A percentile compares a stretch with the other conserved stretches of the same genome.
These are phyloP conservation scores for Metridium senile DNA, from an alignment of 92 coral and sea anemone genomes.

Conservation along the genomic window DNA sequence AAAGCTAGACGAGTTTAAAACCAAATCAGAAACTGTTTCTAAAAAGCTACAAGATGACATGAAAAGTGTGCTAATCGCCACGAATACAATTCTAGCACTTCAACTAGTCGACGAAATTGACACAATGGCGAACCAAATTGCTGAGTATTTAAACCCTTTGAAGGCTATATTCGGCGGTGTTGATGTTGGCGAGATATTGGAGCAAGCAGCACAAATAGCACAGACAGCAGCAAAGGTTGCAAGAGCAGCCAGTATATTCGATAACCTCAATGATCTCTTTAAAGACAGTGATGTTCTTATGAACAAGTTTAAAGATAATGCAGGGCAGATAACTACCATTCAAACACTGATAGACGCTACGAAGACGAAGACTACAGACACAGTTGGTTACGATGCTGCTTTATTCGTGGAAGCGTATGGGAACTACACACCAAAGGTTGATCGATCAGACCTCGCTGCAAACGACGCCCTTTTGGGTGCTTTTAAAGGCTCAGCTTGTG, in stretches of 20 bases:
- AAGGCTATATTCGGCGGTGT: slow-evolving; percentile 38
- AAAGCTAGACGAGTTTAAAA: slow-evolving; percentile 13
- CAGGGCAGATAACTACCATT: not conserved
- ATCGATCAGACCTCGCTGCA: slow-evolving; percentile 37
- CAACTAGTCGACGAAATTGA: slow-evolving; percentile 33
- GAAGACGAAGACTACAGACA: slow-evolving; percentile 9
- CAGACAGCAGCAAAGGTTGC: slow-evolving; percentile 25
- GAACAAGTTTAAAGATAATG: not conserved
- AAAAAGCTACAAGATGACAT: slow-evolving; percentile 25
- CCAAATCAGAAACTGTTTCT: not conserved
- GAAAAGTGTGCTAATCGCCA: slow-evolving; percentile 6
- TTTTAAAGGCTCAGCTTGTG: slow-evolving; percentile 39
- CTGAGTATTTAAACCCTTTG: slow-evolving; percentile 40
- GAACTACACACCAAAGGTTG: slow-evolving; percentile 50
- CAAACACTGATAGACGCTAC: not conserved
- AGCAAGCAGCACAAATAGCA: slow-evolving; percentile 40
- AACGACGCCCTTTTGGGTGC: slow-evolving; percentile 60
- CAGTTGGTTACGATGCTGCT: slow-evolving; percentile 30
- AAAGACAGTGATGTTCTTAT: not conserved
- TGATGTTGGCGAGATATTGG: slow-evolving; percentile 29
- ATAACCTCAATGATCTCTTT: not conserved
- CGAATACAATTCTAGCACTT: not conserved
- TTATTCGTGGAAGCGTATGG: slow-evolving; percentile 44
- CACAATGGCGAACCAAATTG: slow-evolving; percentile 22
- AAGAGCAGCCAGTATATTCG: slow-evolving; percentile 14